Conservation (phyloP, 2,113 vertebrate genomes). For the Oreotrochilus melanogaster region DNA sequence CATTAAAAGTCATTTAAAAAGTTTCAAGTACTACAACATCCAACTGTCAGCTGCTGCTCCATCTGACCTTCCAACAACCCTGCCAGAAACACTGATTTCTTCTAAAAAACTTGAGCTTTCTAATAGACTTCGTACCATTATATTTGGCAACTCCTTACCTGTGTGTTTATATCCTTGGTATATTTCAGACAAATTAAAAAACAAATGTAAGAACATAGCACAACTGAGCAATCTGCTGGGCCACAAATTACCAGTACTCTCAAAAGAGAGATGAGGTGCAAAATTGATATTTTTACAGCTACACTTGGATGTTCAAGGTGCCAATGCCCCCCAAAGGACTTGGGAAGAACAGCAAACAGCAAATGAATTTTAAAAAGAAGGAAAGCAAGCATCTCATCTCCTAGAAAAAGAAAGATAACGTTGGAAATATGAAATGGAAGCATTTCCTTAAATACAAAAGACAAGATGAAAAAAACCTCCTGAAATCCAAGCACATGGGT, state of each 20-base stretch:
- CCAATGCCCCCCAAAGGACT: not conserved
- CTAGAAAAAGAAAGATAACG: not conserved
- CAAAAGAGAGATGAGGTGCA: not conserved
- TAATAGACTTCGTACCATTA: not conserved
- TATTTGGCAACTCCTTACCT: not conserved
- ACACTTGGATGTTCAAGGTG: not conserved
- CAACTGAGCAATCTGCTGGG: not conserved
- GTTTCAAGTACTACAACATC: not conserved
- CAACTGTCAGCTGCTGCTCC: not conserved
- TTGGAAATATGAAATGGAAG: not conserved
- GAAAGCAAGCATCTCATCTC: not conserved
- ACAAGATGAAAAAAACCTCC: not conserved
- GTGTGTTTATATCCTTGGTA: not conserved
- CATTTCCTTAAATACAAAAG: not conserved
- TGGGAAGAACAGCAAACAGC: not conserved
- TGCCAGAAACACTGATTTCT: not conserved
- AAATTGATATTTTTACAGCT: not conserved
- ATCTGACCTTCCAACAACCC: not conserved
- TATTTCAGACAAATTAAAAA: not conserved
- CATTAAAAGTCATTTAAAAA: not conserved
- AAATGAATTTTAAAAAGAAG: not conserved
- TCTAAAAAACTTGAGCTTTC: not conserved
- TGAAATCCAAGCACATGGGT: not conserved
- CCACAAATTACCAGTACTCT: not conserved
- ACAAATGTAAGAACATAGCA: not conserved